Base-by-base conservation (phyloP, 2,113 vertebrate species). In the Gambusia affinis region DNA sequence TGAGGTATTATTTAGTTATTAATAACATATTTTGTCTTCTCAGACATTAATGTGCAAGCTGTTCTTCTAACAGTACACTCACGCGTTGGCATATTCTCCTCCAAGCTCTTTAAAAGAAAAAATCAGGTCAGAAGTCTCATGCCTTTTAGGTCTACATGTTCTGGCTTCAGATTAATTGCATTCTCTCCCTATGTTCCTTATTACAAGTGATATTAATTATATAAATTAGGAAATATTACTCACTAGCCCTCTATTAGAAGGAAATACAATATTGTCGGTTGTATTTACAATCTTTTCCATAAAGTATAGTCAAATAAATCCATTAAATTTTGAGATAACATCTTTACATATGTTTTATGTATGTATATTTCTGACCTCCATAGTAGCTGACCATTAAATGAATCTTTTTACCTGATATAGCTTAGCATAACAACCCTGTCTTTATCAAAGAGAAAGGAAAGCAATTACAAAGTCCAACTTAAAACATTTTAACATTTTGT, bases 61-160 rank as follows among this genome's bases (percentile, higher is more conserved):
- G 54, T 65, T 63, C 64, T 70, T 79, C 64, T 61, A 8, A 28
- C 14, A 22, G 4, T 67, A 82, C 44, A 71, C 72, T 78, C 35
- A 71, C 15, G 66, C 70, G 64, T 8, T 73, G 14, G 4, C 76
- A 77, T 82, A 67, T n/a, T 0, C 63, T 73, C 70, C 74, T 80
- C 67, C 83, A 79, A 91, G 87, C 89, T 87, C 80, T 91, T 92
- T 89, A 85, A 82, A 83, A 72, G 85, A 73, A 79, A 68, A 88
- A 93, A 94, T 83, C 87, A 89, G 90, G 91, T 93, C 88, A 91
- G 84, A 92, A 90, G 92, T 93, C 92, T 90, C 39, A 63, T 30
- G 77, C 73, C 89, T 75, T 84, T 85, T 75, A 88, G 85, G 85
- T 72, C 83, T 86, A 73, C 84, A 69, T 79, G 78, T 84, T 82